phyloP scores from a whole-genome alignment of 2,888 invertebrate species.

The Drosophila infuscata region DNA sequence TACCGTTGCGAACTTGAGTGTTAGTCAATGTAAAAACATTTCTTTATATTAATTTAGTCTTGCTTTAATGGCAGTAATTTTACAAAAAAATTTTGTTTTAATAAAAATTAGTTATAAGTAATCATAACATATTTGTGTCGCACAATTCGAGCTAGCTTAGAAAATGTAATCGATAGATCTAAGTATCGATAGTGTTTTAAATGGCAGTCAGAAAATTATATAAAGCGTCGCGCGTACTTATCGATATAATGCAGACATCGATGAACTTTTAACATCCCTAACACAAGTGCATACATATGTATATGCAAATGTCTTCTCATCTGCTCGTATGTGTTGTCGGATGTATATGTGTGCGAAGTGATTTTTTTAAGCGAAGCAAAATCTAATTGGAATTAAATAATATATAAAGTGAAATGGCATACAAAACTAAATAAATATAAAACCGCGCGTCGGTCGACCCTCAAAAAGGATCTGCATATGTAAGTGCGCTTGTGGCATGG shows the following conservation, averaged over 20 bases:
- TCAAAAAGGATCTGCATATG: conserved; percentile 58
- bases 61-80: neutral
- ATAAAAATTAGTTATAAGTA: neutral
- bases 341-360: conserved; percentile 61
- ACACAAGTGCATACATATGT: conserved; percentile 68
- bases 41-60: neutral
- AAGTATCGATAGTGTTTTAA: conserved; percentile 22
- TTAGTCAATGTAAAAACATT: neutral
- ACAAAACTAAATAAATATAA: conserved; percentile 49
- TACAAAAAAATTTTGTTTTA: neutral
- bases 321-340: conserved; percentile 67
- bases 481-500: conserved; percentile 51
- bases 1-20: neutral
- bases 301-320: conserved; percentile 67
- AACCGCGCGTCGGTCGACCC: conserved; percentile 54
- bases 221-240: conserved; percentile 11
- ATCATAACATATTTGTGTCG: neutral
- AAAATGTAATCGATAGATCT: conserved; percentile 1
- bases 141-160: neutral
- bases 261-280: conserved; percentile 43
- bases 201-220: neutral
- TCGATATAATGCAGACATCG: conserved; percentile 43
- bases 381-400: conserved; percentile 71
- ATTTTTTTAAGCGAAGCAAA: conserved; percentile 64
- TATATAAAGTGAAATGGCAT: conserved; percentile 52